Percentiles rank a stretch among this genome's conserved stretches.
Evolutionary conservation across 2,113 vertebrate species (phyloP).

Genomic region (Alces alces): DNA sequence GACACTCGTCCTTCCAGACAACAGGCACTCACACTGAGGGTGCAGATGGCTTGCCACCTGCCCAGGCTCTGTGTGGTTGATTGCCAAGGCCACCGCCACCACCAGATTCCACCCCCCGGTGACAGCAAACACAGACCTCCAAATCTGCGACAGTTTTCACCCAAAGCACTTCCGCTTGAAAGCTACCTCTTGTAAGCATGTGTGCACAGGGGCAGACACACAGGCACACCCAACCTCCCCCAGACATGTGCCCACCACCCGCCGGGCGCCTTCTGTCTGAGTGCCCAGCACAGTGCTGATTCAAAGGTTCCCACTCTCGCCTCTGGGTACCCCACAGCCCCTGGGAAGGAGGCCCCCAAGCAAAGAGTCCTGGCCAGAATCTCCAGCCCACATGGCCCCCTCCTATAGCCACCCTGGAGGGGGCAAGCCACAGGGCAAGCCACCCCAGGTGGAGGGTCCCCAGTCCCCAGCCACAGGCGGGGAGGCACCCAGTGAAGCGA

Average conservation of each 20-base stretch:
- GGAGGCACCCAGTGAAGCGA: neutral
- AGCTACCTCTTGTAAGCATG: neutral
- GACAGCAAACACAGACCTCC: neutral
- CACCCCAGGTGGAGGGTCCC: too few species aligned
- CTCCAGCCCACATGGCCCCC: neutral
- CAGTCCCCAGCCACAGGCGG: neutral
- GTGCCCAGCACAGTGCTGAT: neutral
- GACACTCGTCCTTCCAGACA: fast-evolving
- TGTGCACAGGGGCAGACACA: neutral
- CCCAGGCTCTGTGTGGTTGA: neutral
- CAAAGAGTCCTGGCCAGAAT: neutral
- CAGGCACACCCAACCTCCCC: neutral
- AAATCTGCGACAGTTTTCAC: neutral
- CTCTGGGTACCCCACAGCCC: neutral
- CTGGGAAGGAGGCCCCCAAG: neutral
- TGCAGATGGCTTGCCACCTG: fast-evolving
- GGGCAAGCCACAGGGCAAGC: too few species aligned
- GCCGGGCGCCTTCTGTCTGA: neutral
- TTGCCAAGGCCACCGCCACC: neutral
- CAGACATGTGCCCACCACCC: fast-evolving
- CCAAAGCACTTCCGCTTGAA: neutral
- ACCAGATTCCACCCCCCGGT: neutral
- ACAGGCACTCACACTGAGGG: neutral
- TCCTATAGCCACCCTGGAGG: too few species aligned
- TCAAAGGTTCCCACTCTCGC: neutral